A percentile compares a stretch with the other conserved stretches of the same genome.
Evolutionary conservation across 2,888 invertebrate genomes (phyloP).

Genomic region (Spodoptera littoralis): DNA sequence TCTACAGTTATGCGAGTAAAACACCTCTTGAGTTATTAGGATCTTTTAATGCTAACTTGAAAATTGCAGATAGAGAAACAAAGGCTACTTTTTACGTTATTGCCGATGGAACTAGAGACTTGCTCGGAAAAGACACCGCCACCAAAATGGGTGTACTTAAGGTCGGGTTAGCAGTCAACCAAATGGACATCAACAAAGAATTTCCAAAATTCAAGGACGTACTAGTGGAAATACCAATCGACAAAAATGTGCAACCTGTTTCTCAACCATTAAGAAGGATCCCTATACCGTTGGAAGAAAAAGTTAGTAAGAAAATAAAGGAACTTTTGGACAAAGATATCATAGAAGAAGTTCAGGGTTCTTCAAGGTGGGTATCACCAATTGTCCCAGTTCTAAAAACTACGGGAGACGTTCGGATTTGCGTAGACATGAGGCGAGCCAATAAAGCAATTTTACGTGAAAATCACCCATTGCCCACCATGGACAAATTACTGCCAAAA

Average conservation of each 20-base stretch:
- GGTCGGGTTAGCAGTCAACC: slow-evolving; percentile 25
- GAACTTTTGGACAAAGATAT: slow-evolving; percentile 48
- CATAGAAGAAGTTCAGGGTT: slow-evolving; percentile 45
- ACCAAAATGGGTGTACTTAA: slow-evolving; percentile 33
- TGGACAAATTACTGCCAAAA: slow-evolving; percentile 53
- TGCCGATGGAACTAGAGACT: slow-evolving; percentile 31
- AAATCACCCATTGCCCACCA: slow-evolving; percentile 55
- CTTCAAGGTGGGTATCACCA: slow-evolving; percentile 53
- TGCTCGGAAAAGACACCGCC: slow-evolving; percentile 39
- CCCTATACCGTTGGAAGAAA: slow-evolving; percentile 36
- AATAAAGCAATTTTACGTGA: slow-evolving; percentile 53
- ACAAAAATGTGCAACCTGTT: slow-evolving; percentile 20
- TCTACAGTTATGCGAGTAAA: slow-evolving; percentile 1
- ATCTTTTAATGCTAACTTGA: not conserved
- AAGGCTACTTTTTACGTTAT: slow-evolving; percentile 42
- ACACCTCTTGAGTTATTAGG: not conserved
- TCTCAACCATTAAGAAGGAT: slow-evolving; percentile 31
- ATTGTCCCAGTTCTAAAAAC: slow-evolving; percentile 54
- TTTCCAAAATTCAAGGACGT: slow-evolving; percentile 56
- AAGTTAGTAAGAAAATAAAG: slow-evolving; percentile 43
- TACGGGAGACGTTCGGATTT: slow-evolving; percentile 51
- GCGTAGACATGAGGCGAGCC: slow-evolving; percentile 60
- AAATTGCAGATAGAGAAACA: too few relatives aligned
- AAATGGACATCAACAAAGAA: slow-evolving; percentile 6
- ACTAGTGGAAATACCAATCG: slow-evolving; percentile 24